Evolutionary conservation across 30 jellyfish, hydroid and myxozoan genomes (phyloP), one percentile per base, ranked within the genome.

Genomic region (Rhopilema esculentum): DNA sequence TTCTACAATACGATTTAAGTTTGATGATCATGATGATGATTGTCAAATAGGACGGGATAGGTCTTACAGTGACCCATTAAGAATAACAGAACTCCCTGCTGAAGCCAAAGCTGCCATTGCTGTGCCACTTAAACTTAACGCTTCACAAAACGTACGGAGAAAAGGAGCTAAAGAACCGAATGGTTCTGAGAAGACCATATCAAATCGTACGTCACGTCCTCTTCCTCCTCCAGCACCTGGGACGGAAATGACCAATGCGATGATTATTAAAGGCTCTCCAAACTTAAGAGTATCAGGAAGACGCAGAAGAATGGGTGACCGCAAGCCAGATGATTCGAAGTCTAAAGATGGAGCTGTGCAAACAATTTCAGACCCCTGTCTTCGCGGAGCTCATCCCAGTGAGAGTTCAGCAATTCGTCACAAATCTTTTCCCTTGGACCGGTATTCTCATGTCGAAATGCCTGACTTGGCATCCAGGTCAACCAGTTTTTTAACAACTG

Each of bases 181-280:
- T 24, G 65, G 0, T 1, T 51, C 87, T 20, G 57, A 40, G 9
- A 40, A 40, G 57, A 12, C 9, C 6, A 12, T 12, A 40, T 49
- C 66, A 0, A 23, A 20, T 1, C 31, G 69, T 28, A 29, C 68
- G n/a, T 62, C 79, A 0, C 78, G 88, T 1, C 88, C 88, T 16
- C 68, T 78, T 8, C 88, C 88, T 26, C 88, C 88, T 16, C 88
- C 88, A 8, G 88, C 76, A 24, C 88, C 88, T 1, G 88, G 88
- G 18, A 78, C 88, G 28, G 88, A 78, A 61, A 78, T 15, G 67
- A 78, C 88, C 4, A 78, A 78, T 78, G 88, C 88, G 57, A 32
- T 69, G 8, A 61, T 62, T 27, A 30, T 78, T 0, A 57, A 48
- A 69, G 57, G 23, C 26, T 78, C 88, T 15, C 88, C 88, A 29